Percentiles rank a stretch among this genome's conserved stretches.
phyloP scores from a whole-genome alignment of 2,113 vertebrate species.

The Pituophis catenifer region DNA sequence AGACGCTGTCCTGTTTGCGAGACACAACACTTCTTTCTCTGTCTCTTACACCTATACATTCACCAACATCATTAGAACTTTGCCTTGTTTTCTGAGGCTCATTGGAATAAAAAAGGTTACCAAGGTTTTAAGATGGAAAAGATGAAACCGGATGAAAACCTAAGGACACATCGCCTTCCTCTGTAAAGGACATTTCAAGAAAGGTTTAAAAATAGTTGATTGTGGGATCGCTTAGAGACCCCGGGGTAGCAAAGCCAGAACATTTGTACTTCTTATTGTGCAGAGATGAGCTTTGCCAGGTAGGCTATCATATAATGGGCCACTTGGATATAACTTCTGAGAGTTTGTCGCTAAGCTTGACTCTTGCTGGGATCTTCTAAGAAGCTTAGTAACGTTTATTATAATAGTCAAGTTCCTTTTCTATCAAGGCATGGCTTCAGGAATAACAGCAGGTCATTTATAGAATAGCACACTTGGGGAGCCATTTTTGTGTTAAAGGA shows the following conservation, averaged over 20 bases:
- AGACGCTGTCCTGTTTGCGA: neutral
- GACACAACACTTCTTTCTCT: neutral
- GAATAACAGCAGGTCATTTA: neutral
- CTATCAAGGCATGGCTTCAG: rapidly evolving
- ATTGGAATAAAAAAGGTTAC: neutral
- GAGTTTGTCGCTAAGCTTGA: neutral
- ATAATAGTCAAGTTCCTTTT: neutral
- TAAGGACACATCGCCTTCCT: neutral
- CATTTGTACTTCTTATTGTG: constrained; percentile 1
- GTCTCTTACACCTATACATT: neutral
- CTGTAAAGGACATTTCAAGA: neutral
- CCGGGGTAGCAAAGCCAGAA: constrained; percentile 3
- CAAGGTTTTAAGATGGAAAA: neutral
- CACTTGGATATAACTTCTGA: constrained; percentile 2
- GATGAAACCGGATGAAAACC: neutral
- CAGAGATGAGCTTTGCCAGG: neutral
- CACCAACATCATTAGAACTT: neutral
- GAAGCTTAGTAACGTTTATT: rapidly evolving
- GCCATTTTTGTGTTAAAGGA: neutral
- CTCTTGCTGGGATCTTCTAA: rapidly evolving
- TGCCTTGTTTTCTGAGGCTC: too few relatives aligned
- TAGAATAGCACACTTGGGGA: neutral
- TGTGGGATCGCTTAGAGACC: neutral
- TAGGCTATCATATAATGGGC: constrained; percentile 28
- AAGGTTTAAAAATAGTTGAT: neutral